Conservation (phyloP, 2,888 invertebrate genomes). For the Belgica antarctica region DNA sequence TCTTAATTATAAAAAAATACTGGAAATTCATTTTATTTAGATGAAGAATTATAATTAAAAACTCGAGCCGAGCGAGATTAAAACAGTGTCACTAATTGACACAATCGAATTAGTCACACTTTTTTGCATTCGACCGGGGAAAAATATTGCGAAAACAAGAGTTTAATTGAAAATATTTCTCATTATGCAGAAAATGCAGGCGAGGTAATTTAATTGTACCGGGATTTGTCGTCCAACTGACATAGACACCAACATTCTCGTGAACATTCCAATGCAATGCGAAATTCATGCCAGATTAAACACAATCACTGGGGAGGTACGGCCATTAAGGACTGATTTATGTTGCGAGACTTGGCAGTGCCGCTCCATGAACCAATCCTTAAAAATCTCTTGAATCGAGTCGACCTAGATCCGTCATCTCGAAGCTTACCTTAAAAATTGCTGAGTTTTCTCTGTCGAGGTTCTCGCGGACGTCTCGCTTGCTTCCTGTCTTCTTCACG, state of each 20-base stretch:
- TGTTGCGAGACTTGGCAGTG: no score
- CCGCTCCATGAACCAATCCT: no score
- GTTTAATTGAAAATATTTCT: background rate
- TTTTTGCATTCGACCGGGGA: background rate
- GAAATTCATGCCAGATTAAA: background rate
- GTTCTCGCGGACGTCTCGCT: slow-evolving; percentile 41
- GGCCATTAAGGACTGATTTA: no score
- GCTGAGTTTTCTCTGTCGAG: slow-evolving; percentile 41
- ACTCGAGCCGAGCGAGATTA: slow-evolving; percentile 27
- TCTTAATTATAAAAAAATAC: no score
- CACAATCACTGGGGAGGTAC: no score
- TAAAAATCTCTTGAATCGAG: no score
- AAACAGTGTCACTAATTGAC: slow-evolving; percentile 20
- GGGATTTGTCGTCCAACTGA: background rate
- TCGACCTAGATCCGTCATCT: background rate
- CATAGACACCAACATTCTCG: background rate
- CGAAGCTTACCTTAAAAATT: slow-evolving; percentile 43
- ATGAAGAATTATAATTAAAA: background rate
- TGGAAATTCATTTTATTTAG: no score
- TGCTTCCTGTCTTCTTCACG: slow-evolving; percentile 39
- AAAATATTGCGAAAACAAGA: background rate
- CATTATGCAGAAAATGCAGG: background rate
- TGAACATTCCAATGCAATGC: background rate
- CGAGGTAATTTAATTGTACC: background rate
- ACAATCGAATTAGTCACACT: background rate